Evolutionary conservation across 2,888 invertebrate genomes (phyloP), one percentile per base, ranked within the genome.

Genomic region (Antheraea assamensis): DNA sequence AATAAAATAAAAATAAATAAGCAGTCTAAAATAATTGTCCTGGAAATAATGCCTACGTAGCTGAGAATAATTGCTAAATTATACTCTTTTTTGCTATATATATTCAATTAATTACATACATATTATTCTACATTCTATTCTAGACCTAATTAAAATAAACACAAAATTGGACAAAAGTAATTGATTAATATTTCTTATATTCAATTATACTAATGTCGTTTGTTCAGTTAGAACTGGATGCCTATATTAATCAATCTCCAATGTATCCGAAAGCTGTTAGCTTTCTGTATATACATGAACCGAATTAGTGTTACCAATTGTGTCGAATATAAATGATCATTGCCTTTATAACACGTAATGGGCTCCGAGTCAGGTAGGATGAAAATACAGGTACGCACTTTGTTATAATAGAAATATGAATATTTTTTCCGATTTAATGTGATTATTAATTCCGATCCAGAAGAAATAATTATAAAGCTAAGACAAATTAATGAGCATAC

Each of bases 251-350:
- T 73, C 70, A 73, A 73, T 70, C 70, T 61, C 47, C 7, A 19
- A 35, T n/a, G 35, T 35, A 68, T 35, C 70, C 21, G 42, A 5
- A 21, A 27, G n/a, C 68, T 52, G 68, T 21, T 66, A 52, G 30
- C 68, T 55, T 73, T 27, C 21, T 58, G 73, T 73, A 24, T 42
- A 72, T 70, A 73, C 31, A 55, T 47, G 71, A 66, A 78, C 73
- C 73, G 76, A 77, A 80, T 80, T 80, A 82, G 27, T 30, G 35
- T 70, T 73, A 73, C 55, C 58, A 52, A 73, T 70, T 73, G 73
- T 73, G 74, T 66, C 55, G 30, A 76, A 82, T 78, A 83, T 81
- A 83, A 83, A 84, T 83, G 75, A 84, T 80, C 77, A 76, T 76
- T 77, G 73, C 75, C 76, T 82, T 79, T 78, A 81, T 78, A 75